A percentile compares a stretch with the other conserved stretches of the same genome.
Evolutionary conservation across 2,113 vertebrate species (phyloP).

Genomic region (Lepisosteus oculatus): DNA sequence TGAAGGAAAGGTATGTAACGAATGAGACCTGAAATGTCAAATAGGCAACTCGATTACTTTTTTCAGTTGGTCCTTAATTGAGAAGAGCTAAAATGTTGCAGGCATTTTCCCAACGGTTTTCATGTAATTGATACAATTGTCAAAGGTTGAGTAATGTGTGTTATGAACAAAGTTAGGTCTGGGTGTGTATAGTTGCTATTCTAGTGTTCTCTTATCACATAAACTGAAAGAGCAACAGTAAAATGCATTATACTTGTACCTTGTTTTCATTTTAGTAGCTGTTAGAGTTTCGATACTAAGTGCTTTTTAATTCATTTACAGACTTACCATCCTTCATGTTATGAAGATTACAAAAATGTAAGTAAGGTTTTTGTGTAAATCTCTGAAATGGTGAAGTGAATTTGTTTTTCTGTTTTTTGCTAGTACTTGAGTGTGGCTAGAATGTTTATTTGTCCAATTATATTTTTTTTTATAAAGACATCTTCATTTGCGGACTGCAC

Average conservation of each 20-base stretch:
- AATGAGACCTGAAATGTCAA: no score
- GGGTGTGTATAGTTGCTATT: no score
- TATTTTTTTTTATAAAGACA: slow-evolving; percentile 57
- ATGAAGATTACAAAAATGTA: slow-evolving; percentile 96
- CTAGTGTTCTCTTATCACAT: no score
- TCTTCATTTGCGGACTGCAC: slow-evolving; percentile 84
- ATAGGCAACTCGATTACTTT: no score
- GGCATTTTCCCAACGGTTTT: no score
- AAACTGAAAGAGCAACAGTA: no score
- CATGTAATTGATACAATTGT: no score
- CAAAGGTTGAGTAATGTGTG: no score
- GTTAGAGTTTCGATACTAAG: not conserved
- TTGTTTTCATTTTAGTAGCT: not conserved
- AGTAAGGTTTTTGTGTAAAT: slow-evolving; percentile 49
- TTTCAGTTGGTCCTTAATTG: no score
- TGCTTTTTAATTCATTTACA: slow-evolving; percentile 48
- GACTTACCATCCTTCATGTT: slow-evolving; percentile 97
- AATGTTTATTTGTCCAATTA: not conserved
- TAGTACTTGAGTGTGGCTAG: not conserved
- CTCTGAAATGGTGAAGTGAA: not conserved
- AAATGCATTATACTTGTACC: no score
- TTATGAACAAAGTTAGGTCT: no score
- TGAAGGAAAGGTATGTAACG: slow-evolving; percentile 79
- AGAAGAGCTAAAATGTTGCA: no score
- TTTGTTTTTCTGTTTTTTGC: slow-evolving; percentile 1